These are phyloP conservation scores for Sphaerodactylus townsendi DNA, from an alignment of 2,113 vertebrate species.

Conservation along the genomic window DNA sequence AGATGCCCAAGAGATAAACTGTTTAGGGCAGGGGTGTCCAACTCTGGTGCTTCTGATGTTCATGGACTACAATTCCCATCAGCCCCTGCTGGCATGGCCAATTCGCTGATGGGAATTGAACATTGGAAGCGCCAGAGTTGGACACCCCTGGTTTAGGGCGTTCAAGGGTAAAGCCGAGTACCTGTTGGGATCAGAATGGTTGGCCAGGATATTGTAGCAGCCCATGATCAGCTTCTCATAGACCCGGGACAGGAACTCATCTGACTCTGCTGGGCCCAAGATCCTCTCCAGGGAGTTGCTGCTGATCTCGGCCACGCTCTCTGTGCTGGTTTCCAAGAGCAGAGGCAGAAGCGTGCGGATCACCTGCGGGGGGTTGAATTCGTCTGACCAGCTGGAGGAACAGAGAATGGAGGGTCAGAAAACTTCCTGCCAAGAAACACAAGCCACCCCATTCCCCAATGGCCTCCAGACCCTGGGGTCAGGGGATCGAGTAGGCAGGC, in stretches of 20 bases:
- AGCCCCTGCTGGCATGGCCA: too few species aligned
- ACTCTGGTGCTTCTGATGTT: too few species aligned
- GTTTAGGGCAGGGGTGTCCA: too few species aligned
- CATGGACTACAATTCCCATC: too few species aligned
- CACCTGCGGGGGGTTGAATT: constrained; percentile 88
- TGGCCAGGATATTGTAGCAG: constrained; percentile 95
- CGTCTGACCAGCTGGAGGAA: constrained; percentile 83
- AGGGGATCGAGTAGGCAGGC: too few species aligned
- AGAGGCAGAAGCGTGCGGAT: constrained; percentile 89
- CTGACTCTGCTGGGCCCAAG: constrained; percentile 91
- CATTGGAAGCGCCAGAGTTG: too few species aligned
- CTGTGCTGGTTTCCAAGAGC: constrained; percentile 92
- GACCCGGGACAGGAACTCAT: constrained; percentile 91
- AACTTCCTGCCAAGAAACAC: fast-evolving
- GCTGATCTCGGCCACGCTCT: constrained; percentile 94
- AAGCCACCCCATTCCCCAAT: neutral
- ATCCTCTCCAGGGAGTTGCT: constrained; percentile 93
- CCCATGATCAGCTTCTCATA: constrained; percentile 93
- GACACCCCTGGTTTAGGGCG: neutral
- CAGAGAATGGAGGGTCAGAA: neutral
- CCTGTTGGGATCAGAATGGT: constrained; percentile 93
- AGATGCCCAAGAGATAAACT: neutral
- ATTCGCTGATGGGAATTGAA: too few species aligned
- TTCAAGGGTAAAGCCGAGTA: constrained; percentile 28
- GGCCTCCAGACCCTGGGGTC: fast-evolving